These are phyloP conservation scores for Apodemia arnacis DNA, from an alignment of 2,888 invertebrate genomes.

Conservation along the genomic window DNA sequence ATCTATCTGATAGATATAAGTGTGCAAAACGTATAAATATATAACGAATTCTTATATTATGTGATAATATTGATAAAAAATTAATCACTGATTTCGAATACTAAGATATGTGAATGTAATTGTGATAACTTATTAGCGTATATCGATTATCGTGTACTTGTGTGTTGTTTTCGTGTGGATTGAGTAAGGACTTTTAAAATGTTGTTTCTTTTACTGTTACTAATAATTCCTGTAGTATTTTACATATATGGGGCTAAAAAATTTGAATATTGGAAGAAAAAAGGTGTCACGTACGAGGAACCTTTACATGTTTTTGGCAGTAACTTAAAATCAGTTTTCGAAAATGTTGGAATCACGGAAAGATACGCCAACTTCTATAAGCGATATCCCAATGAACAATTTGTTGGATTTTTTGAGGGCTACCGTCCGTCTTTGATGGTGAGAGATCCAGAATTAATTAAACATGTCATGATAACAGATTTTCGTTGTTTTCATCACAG, in stretches of 20 bases:
- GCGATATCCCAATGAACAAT: slow-evolving; percentile 80
- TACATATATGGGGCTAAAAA: slow-evolving; percentile 65
- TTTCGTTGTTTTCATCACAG: slow-evolving; percentile 88
- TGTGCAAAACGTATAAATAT: too few relatives aligned
- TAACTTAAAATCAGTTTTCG: slow-evolving; percentile 49
- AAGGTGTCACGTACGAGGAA: slow-evolving; percentile 53
- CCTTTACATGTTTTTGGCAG: slow-evolving; percentile 60
- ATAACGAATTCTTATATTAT: too few relatives aligned
- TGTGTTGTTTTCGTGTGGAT: background rate
- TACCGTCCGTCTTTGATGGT: slow-evolving; percentile 88
- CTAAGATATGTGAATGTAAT: too few relatives aligned
- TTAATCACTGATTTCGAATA: too few relatives aligned
- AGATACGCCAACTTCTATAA: slow-evolving; percentile 11
- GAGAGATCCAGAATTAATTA: too few relatives aligned
- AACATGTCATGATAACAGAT: slow-evolving; percentile 89
- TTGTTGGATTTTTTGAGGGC: slow-evolving; percentile 89
- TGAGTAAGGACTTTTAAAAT: background rate
- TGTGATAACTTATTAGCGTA: too few relatives aligned
- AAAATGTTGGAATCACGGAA: slow-evolving; percentile 51
- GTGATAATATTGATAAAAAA: too few relatives aligned
- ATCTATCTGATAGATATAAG: too few relatives aligned
- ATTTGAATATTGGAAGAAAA: slow-evolving; percentile 60
- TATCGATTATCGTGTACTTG: background rate
- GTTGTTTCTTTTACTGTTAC: slow-evolving; percentile 30
- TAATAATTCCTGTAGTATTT: slow-evolving; percentile 41